Conservation (phyloP, 2,113 vertebrate genomes). For the human region GRCh38 chr19:36943001-36943500, state of each 20-base stretch:
- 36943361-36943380: neutral
- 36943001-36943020: neutral
- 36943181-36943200: neutral
- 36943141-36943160: neutral
- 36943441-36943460: neutral
- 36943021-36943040: neutral
- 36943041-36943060: neutral
- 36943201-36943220: neutral
- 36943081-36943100: neutral
- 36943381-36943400: neutral
- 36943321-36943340: neutral
- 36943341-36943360: neutral
- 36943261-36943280: neutral
- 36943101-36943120: neutral
- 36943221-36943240: neutral
- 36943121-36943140: neutral
- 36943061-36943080: neutral
- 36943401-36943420: neutral
- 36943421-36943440: neutral
- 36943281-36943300: neutral
- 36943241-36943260: neutral
- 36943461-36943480: neutral
- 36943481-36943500: neutral
- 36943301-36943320: neutral
- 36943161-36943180: neutral